A percentile compares a stretch with the other conserved stretches of the same genome.
phyloP scores from a whole-genome alignment of 2,113 vertebrate genomes.

The Hassar affinis region DNA sequence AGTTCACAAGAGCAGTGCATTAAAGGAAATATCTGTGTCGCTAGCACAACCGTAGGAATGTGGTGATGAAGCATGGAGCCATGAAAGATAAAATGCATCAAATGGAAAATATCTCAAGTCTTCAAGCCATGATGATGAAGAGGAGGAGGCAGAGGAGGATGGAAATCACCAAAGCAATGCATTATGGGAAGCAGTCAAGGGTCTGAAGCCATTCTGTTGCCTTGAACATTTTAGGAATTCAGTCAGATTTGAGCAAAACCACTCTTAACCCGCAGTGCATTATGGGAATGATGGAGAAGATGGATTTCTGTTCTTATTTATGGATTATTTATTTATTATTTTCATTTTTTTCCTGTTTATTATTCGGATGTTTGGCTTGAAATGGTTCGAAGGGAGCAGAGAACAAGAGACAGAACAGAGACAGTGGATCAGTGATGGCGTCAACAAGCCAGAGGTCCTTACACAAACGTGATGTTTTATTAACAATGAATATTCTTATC shows the following conservation, averaged over 20 bases:
- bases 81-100: not conserved
- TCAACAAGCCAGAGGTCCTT: slow-evolving; percentile 2
- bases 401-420: not conserved
- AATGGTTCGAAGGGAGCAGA: not conserved
- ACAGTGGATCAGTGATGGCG: not conserved
- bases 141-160: not conserved
- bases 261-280: slow-evolving; percentile 2
- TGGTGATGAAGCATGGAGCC: not conserved
- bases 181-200: not conserved
- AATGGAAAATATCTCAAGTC: not conserved
- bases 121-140: not conserved
- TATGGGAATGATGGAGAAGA: slow-evolving; percentile 20
- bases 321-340: slow-evolving; percentile 10
- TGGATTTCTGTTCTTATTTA: slow-evolving; percentile 11
- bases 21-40: not conserved
- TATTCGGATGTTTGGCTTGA: not conserved
- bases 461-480: not conserved
- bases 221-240: not conserved
- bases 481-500: not conserved
- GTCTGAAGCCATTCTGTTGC: slow-evolving; percentile 5
- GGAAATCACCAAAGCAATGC: not conserved
- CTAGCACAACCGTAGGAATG: not conserved
- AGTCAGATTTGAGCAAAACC: not conserved
- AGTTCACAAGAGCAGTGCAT: slow-evolving; percentile 33
- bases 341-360: slow-evolving; percentile 1